Evolutionary conservation across 2,113 vertebrate genomes (phyloP).

Genomic region (Ginglymostoma cirratum): DNA sequence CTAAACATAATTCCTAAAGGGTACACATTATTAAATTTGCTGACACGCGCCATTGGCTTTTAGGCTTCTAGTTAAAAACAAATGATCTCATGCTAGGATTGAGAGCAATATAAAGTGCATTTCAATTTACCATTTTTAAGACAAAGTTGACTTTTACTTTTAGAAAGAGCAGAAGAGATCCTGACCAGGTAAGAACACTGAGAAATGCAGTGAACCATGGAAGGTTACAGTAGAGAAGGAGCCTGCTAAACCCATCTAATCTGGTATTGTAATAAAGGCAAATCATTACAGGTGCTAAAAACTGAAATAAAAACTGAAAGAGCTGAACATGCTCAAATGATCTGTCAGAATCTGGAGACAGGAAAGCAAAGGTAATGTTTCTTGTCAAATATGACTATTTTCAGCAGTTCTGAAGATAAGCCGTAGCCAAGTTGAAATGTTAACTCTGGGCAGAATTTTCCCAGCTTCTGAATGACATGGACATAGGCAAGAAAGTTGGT

Average conservation of each 20-base stretch:
- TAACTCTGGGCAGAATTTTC: too few species aligned
- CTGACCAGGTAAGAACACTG: not conserved
- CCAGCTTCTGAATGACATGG: too few species aligned
- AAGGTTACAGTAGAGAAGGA: not conserved
- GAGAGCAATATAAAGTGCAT: not conserved
- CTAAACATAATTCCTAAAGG: not conserved
- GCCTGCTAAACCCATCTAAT: not conserved
- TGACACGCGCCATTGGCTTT: not conserved
- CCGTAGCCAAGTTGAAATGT: too few species aligned
- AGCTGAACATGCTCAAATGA: too few species aligned
- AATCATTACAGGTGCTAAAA: too few species aligned
- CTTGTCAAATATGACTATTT: too few species aligned
- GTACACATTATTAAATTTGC: not conserved
- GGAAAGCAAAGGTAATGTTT: too few species aligned
- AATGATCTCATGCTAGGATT: not conserved
- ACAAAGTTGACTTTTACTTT: not conserved
- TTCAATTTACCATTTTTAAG: not conserved
- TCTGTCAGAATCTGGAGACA: too few species aligned
- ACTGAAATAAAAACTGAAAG: too few species aligned
- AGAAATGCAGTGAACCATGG: not conserved
- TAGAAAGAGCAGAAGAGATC: not conserved
- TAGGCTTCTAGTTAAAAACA: not conserved
- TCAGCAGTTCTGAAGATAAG: too few species aligned
- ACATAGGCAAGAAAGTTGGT: too few species aligned
- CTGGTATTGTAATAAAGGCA: not conserved